Conservation (phyloP, 64 coral and sea anemone genomes). For the Actinia tenebrosa region DNA sequence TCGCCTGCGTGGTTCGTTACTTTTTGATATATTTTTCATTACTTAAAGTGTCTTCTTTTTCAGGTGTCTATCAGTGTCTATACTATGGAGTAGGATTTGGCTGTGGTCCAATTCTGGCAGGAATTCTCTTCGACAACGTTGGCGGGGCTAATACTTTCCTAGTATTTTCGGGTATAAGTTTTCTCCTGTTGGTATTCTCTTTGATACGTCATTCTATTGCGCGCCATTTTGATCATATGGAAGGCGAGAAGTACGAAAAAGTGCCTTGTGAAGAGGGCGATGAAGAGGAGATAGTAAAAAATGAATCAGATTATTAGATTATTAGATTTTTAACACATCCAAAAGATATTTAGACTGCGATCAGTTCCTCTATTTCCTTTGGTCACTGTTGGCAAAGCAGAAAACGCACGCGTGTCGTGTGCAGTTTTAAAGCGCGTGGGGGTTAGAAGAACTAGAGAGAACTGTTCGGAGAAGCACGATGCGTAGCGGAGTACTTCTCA, state of each 20-base stretch:
- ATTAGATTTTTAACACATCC: neutral
- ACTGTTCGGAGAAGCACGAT: too few relatives aligned
- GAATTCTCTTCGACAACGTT: constrained; percentile 8
- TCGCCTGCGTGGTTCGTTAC: neutral
- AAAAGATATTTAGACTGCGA: neutral
- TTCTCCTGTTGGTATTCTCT: constrained; percentile 19
- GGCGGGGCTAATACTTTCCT: constrained; percentile 21
- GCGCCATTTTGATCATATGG: constrained; percentile 11
- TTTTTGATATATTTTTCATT: neutral
- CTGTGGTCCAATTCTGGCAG: constrained; percentile 18
- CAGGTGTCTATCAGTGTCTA: constrained; percentile 28
- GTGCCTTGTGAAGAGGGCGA: neutral
- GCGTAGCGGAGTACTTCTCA: too few relatives aligned
- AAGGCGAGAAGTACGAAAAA: neutral
- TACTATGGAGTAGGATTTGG: constrained; percentile 36
- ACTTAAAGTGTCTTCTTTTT: neutral
- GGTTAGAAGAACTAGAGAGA: too few relatives aligned
- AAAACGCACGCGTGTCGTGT: too few relatives aligned
- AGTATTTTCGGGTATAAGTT: constrained; percentile 13
- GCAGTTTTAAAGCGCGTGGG: too few relatives aligned
- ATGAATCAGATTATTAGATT: constrained; percentile 26
- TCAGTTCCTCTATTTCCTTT: too few relatives aligned
- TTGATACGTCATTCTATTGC: constrained; percentile 10
- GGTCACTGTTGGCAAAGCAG: too few relatives aligned
- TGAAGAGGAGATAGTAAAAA: neutral